Conservation (phyloP, 2,888 invertebrate species). For the Syritta pipiens region DNA sequence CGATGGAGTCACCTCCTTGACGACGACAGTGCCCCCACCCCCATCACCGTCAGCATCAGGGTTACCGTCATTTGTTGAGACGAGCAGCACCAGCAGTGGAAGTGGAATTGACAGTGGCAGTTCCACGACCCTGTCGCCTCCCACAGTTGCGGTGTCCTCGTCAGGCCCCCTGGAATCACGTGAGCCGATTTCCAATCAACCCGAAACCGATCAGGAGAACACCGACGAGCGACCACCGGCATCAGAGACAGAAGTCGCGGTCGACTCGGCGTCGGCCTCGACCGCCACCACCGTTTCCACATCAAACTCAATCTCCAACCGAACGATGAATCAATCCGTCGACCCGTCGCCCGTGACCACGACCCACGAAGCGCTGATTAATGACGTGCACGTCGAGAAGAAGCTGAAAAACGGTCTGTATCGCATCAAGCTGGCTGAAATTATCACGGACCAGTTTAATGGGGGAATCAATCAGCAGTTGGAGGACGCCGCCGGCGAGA, state of each 20-base stretch:
- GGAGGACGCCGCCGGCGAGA: slow-evolving; percentile 36
- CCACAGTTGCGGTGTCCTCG: slow-evolving; percentile 42
- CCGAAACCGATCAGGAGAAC: slow-evolving; percentile 68
- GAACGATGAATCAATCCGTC: slow-evolving; percentile 52
- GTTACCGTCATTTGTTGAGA: not conserved
- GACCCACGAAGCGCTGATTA: slow-evolving; percentile 69
- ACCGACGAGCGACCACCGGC: slow-evolving; percentile 68
- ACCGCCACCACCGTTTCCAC: slow-evolving; percentile 32
- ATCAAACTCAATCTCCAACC: slow-evolving; percentile 35
- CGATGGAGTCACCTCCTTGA: slow-evolving; percentile 41
- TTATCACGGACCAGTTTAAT: slow-evolving; percentile 73
- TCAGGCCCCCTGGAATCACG: slow-evolving; percentile 54
- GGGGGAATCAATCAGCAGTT: slow-evolving; percentile 64
- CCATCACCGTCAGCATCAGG: not conserved
- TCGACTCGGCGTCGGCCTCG: slow-evolving; percentile 10
- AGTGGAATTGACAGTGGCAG: not conserved
- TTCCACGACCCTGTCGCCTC: slow-evolving; percentile 3
- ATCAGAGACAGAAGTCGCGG: slow-evolving; percentile 36
- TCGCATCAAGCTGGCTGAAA: slow-evolving; percentile 76
- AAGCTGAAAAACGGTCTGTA: slow-evolving; percentile 75
- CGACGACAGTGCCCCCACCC: slow-evolving; percentile 39
- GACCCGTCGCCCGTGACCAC: slow-evolving; percentile 32
- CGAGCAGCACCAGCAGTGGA: slow-evolving; percentile 1
- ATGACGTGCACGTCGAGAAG: slow-evolving; percentile 71
- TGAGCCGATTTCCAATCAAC: slow-evolving; percentile 68